phyloP scores from a whole-genome alignment of 1,140 invertebrate genomes.

The Protaetia brevitarsis region DNA sequence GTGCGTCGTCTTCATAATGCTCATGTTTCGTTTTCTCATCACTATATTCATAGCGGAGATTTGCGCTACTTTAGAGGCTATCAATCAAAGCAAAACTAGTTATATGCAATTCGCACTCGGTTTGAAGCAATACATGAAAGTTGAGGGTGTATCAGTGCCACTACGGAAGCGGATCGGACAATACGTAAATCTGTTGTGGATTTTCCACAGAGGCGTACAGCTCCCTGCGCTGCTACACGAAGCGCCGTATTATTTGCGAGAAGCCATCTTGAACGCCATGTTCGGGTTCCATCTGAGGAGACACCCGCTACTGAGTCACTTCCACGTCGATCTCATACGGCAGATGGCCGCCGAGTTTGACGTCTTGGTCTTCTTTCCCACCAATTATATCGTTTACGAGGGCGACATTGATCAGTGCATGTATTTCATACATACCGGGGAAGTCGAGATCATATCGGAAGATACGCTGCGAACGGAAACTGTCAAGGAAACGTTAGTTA shows the following conservation, averaged over 20 bases:
- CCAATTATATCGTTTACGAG: slow-evolving; percentile 8
- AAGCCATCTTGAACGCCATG: slow-evolving; percentile 33
- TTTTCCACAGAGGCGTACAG: slow-evolving; percentile 23
- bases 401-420: slow-evolving; percentile 22
- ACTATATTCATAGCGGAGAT: slow-evolving; percentile 13
- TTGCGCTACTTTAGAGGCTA: not conserved
- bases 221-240: slow-evolving; percentile 26
- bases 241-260: slow-evolving; percentile 31
- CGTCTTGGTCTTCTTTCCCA: slow-evolving; percentile 14
- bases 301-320: slow-evolving; percentile 26
- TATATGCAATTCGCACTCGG: not conserved
- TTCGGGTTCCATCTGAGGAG: slow-evolving; percentile 31
- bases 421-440: slow-evolving; percentile 30
- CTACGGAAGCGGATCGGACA: not conserved
- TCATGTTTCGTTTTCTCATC: slow-evolving; percentile 5
- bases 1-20: not conserved
- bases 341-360: slow-evolving; percentile 24
- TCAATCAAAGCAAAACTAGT: slow-evolving; percentile 7
- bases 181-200: slow-evolving; percentile 25
- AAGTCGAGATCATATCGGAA: slow-evolving; percentile 28
- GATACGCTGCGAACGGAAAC: slow-evolving; percentile 25
- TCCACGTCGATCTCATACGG: slow-evolving; percentile 30
- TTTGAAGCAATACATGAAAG: not conserved
- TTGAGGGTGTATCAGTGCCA: not conserved
- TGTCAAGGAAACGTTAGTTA: slow-evolving; percentile 21